These are phyloP conservation scores for Coranthus polyacanthus DNA, from an alignment of 2,797 vertebrate genomes.

Conservation along the genomic window DNA sequence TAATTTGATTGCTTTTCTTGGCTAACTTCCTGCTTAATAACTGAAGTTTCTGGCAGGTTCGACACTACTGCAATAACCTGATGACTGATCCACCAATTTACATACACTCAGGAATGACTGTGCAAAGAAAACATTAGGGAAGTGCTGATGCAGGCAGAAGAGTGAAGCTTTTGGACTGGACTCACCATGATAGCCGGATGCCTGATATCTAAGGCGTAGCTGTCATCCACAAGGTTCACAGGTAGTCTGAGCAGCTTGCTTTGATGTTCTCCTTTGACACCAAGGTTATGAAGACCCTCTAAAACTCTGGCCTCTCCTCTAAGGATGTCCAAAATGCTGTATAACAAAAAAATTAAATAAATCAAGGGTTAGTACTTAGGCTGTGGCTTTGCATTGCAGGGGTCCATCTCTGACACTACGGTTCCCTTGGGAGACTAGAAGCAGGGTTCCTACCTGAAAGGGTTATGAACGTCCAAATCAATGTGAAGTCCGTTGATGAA, in stretches of 20 bases:
- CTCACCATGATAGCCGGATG: slow-evolving; percentile 91
- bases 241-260: slow-evolving; percentile 88
- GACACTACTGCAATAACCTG: slow-evolving; percentile 38
- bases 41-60: slow-evolving; percentile 46
- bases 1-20: slow-evolving; percentile 64
- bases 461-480: slow-evolving; percentile 90
- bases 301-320: slow-evolving; percentile 91
- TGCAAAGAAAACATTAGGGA: slow-evolving; percentile 41
- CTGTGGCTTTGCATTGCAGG: slow-evolving; percentile 9
- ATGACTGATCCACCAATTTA: slow-evolving; percentile 51
- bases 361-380: slow-evolving; percentile 14
- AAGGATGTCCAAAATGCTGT: slow-evolving; percentile 91
- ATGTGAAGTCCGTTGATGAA: slow-evolving; percentile 94
- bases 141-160: slow-evolving; percentile 30
- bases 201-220: slow-evolving; percentile 92
- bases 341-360: slow-evolving; percentile 39
- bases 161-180: slow-evolving; percentile 31
- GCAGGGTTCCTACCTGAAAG: slow-evolving; percentile 89
- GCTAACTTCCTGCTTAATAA: slow-evolving; percentile 55
- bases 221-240: slow-evolving; percentile 81
- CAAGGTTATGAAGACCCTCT: slow-evolving; percentile 93
- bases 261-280: slow-evolving; percentile 87
- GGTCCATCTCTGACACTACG: no score
- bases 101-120: slow-evolving; percentile 27
- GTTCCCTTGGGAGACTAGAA: no score